Evolutionary conservation across 1,140 invertebrate species (phyloP).

Genomic region (Olivierus martensii): DNA sequence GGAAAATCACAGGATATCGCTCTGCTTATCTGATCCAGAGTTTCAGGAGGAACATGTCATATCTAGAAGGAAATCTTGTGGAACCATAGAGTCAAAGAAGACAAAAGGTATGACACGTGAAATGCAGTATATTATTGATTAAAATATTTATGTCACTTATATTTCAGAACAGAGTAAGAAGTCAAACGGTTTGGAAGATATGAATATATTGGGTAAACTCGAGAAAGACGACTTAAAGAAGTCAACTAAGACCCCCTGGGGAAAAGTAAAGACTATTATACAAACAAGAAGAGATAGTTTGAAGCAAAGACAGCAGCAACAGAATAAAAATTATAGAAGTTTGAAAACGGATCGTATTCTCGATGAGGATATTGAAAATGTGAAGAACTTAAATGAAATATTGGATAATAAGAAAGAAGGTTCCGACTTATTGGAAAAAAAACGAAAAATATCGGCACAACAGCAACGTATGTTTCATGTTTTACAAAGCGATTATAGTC

Average conservation of each 20-base stretch:
- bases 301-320: conserved; percentile 8
- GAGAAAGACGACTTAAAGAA: conserved; percentile 1
- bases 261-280: conserved; percentile 17
- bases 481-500: too few species aligned
- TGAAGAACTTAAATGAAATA: neutral
- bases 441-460: too few species aligned
- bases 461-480: too few species aligned
- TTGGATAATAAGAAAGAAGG: neutral
- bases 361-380: neutral
- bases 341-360: neutral
- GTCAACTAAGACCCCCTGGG: conserved; percentile 10
- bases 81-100: too few species aligned
- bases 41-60: too few species aligned
- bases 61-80: too few species aligned
- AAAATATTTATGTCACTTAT: conserved; percentile 15
- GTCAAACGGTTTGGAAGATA: neutral
- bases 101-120: too few species aligned
- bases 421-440: neutral
- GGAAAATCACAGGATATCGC: too few species aligned
- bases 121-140: too few species aligned
- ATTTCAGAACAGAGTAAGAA: conserved; percentile 1
- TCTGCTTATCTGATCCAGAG: too few species aligned
- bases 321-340: conserved; percentile 15
- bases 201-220: neutral
- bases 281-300: conserved; percentile 15